Conservation (phyloP, 2,888 invertebrate genomes). For the Desoria tigrina region DNA sequence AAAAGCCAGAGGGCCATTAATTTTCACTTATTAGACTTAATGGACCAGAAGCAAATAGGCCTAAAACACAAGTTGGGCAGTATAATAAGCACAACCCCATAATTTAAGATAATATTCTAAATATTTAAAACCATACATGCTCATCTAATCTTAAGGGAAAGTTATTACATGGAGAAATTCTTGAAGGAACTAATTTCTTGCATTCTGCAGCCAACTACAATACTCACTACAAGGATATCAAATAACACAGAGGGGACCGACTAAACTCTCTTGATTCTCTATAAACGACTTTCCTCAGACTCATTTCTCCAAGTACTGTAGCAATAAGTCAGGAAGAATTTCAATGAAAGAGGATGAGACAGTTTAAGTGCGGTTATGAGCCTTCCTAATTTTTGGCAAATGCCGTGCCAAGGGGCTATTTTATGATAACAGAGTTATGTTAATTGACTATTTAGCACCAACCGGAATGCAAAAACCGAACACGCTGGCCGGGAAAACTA, state of each 20-base stretch:
- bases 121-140: not conserved
- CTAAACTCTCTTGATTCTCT: no score
- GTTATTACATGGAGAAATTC: not conserved
- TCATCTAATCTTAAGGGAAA: no score
- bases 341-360: no score
- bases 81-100: conserved; percentile 10
- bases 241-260: not conserved
- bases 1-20: conserved; percentile 8
- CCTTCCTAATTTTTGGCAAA: no score
- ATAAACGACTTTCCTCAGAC: no score
- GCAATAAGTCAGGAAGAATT: no score
- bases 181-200: conserved; percentile 1
- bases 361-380: no score
- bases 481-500: no score
- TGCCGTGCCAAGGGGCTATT: not conserved
- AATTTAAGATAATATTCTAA: conserved; percentile 17
- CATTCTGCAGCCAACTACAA: not conserved
- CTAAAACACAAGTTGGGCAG: not conserved
- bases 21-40: conserved; percentile 13
- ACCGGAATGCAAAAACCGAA: not conserved
- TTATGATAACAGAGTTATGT: conserved; percentile 9
- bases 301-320: no score
- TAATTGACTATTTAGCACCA: conserved; percentile 23
- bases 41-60: not conserved
- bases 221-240: not conserved